These are phyloP conservation scores for Clarias laeviceps DNA, from an alignment of 2,797 vertebrate genomes.

Conservation along the genomic window DNA sequence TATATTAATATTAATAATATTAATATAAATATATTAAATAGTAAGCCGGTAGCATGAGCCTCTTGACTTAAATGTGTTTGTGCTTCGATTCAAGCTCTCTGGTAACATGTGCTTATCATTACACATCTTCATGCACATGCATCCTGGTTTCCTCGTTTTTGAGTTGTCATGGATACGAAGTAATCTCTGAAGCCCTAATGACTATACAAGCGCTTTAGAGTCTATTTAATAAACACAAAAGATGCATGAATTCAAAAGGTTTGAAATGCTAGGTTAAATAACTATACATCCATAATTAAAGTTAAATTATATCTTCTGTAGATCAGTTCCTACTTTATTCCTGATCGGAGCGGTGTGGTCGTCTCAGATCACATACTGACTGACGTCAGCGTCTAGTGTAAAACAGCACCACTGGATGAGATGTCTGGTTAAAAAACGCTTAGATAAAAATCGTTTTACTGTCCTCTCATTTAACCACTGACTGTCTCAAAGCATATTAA, in stretches of 20 bases:
- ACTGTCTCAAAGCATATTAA: neutral
- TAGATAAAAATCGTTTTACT: neutral
- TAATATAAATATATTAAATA: too few species aligned
- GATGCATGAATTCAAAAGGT: neutral
- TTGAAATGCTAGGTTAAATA: neutral
- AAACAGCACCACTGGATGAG: neutral
- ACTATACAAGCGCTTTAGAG: neutral
- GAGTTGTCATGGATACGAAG: neutral
- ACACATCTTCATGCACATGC: neutral
- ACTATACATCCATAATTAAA: neutral
- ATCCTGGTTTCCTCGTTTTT: neutral
- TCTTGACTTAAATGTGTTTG: too few species aligned
- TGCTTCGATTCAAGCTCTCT: neutral
- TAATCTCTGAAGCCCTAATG: neutral
- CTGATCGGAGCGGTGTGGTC: neutral
- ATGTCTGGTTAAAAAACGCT: neutral
- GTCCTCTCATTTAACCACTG: neutral
- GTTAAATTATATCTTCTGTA: neutral
- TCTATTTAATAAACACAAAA: neutral
- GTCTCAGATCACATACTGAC: neutral
- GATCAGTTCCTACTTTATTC: neutral
- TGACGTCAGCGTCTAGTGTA: neutral
- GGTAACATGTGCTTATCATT: neutral
- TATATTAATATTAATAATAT: too few species aligned
- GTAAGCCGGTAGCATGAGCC: too few species aligned